Evolutionary conservation across 2,888 invertebrate genomes (phyloP).

Genomic region (Aphidoletes aphidimyza): DNA sequence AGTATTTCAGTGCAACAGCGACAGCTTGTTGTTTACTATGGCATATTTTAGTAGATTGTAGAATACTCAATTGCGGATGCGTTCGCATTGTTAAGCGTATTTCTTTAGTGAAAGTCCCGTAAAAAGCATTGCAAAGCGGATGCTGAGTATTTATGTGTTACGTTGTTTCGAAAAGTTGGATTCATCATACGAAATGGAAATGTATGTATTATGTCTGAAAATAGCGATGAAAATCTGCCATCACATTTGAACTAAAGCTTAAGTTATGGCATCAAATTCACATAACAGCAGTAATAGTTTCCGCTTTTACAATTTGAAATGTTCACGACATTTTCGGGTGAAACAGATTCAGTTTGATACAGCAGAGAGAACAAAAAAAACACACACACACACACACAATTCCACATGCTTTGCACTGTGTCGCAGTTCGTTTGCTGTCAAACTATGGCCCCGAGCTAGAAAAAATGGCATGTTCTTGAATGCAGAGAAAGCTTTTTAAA

Average conservation of each 20-base stretch:
- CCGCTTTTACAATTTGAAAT: conserved; percentile 18
- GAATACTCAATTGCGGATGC: not conserved
- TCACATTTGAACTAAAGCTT: conserved; percentile 24
- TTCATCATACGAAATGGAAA: not conserved
- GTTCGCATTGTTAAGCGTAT: no score
- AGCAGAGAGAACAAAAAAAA: no score
- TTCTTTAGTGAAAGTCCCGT: no score
- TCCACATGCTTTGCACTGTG: not conserved
- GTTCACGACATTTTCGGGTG: conserved; percentile 3
- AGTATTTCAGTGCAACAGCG: conserved; percentile 16
- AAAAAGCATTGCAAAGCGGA: not conserved
- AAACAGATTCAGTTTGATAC: not conserved
- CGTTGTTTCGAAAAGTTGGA: no score
- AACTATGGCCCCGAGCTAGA: no score
- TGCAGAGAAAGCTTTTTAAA: not conserved
- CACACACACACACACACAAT: no score
- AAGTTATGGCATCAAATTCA: conserved; percentile 46
- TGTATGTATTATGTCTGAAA: not conserved
- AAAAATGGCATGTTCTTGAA: no score
- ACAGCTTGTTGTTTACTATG: conserved; percentile 8
- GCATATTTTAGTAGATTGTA: not conserved
- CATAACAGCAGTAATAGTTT: conserved; percentile 41
- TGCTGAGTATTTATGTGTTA: no score
- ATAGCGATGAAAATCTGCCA: not conserved
- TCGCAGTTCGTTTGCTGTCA: no score